These are phyloP conservation scores for Ceramica pisi DNA, from an alignment of 2,888 invertebrate genomes.

Conservation along the genomic window DNA sequence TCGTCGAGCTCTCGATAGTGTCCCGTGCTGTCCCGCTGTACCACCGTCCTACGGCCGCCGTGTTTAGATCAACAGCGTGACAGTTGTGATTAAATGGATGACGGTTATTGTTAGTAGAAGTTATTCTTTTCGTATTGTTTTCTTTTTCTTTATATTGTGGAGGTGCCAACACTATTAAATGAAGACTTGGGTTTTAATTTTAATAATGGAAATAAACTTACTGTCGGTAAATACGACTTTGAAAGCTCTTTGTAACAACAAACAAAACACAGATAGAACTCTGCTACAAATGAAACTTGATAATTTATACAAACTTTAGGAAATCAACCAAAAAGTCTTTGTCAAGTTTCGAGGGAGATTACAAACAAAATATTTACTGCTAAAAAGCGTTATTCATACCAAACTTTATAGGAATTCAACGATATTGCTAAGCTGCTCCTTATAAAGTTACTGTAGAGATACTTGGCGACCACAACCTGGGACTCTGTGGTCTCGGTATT, in stretches of 20 bases:
- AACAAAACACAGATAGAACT: not conserved
- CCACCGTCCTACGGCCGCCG: slow-evolving; percentile 6
- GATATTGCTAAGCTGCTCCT: slow-evolving; percentile 6
- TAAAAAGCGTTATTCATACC: not conserved
- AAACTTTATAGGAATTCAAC: slow-evolving; percentile 3
- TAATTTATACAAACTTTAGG: not conserved
- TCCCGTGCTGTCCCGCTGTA: not conserved
- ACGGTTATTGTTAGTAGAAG: slow-evolving; percentile 6
- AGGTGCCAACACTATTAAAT: not conserved
- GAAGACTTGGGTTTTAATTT: not conserved
- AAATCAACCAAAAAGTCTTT: not conserved
- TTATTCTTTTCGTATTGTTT: not conserved
- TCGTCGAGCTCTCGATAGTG: slow-evolving; percentile 38
- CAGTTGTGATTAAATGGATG: slow-evolving; percentile 1
- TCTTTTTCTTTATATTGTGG: not conserved
- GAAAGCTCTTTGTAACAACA: not conserved
- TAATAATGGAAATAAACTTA: not conserved
- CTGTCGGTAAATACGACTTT: not conserved
- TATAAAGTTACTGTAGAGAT: slow-evolving; percentile 7
- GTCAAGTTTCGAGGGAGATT: not conserved
- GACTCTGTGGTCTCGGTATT: slow-evolving; percentile 19
- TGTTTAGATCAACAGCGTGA: slow-evolving; percentile 17
- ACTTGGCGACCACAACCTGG: slow-evolving; percentile 15
- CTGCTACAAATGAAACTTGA: not conserved
- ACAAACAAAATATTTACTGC: not conserved